phyloP scores from a whole-genome alignment of 1,140 invertebrate genomes.

The Linepithema humile region DNA sequence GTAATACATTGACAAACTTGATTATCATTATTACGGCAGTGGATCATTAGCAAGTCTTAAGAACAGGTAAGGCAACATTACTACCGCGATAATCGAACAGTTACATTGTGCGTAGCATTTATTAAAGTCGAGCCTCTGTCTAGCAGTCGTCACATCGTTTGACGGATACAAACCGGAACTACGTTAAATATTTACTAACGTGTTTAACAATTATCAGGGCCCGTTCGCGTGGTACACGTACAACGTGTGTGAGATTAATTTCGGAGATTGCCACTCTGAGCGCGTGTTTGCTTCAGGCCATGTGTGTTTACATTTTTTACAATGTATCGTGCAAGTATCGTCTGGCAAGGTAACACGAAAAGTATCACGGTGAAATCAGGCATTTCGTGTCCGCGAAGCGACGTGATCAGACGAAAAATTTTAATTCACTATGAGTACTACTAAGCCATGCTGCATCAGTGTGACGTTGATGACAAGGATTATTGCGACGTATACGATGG shows the following conservation, averaged over 20 bases:
- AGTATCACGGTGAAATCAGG: conserved; percentile 15
- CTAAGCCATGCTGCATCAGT: conserved; percentile 74
- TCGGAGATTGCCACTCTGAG: neutral
- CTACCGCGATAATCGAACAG: neutral
- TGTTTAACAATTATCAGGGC: neutral
- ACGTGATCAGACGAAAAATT: conserved; percentile 22
- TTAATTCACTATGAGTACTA: conserved; percentile 41
- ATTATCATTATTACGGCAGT: conserved; percentile 18
- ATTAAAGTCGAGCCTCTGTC: neutral
- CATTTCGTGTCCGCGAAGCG: conserved; percentile 43
- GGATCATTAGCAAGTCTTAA: conserved; percentile 1
- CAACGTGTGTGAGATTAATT: neutral
- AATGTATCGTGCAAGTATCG: conserved; percentile 7
- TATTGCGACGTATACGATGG: conserved; percentile 81
- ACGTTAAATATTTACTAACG: conserved; percentile 3
- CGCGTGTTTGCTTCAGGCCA: conserved; percentile 45
- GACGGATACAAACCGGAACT: neutral
- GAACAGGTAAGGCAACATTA: neutral
- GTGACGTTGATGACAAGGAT: conserved; percentile 78
- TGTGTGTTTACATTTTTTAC: conserved; percentile 68
- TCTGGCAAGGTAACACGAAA: conserved; percentile 43
- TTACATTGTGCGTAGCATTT: neutral
- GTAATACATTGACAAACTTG: neutral
- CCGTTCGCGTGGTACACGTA: neutral
- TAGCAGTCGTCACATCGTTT: neutral